phyloP scores from a whole-genome alignment of 2,888 invertebrate species.

The Agrotis exclamationis region DNA sequence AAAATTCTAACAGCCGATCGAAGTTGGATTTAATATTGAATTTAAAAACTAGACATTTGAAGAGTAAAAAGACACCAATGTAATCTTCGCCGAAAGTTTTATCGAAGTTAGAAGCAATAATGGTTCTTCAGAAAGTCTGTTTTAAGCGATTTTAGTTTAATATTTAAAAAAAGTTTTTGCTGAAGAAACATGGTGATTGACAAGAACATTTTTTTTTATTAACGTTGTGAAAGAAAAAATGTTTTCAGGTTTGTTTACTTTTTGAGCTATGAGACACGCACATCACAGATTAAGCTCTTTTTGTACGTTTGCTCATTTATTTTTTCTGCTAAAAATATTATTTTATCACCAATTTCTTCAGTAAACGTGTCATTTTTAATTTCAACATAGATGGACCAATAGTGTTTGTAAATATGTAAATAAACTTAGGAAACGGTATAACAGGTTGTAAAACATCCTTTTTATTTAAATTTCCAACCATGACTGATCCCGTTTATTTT shows the following conservation, averaged over 20 bases:
- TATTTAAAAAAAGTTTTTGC: constrained; percentile 46
- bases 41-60: constrained; percentile 66
- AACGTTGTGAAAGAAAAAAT: constrained; percentile 12
- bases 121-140: constrained; percentile 62
- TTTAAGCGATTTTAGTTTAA: constrained; percentile 51
- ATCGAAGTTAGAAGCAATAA: constrained; percentile 76
- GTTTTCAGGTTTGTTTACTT: background rate
- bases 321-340: constrained; percentile 15
- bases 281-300: constrained; percentile 5
- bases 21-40: constrained; percentile 66
- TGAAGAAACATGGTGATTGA: constrained; percentile 48
- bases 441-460: constrained; percentile 81
- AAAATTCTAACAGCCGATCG: constrained; percentile 65
- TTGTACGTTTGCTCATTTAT: background rate
- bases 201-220: constrained; percentile 10
- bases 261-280: constrained; percentile 28
- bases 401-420: constrained; percentile 90
- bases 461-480: constrained; percentile 70
- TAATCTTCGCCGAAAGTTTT: constrained; percentile 69
- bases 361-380: constrained; percentile 63
- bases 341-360: constrained; percentile 50
- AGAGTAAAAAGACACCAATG: constrained; percentile 74
- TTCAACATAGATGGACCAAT: constrained; percentile 89
- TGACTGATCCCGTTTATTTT: constrained; percentile 73
- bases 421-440: constrained; percentile 82